Evolutionary conservation across 2,797 vertebrate genomes (phyloP).

Genomic region (Malurus leucopterus): DNA sequence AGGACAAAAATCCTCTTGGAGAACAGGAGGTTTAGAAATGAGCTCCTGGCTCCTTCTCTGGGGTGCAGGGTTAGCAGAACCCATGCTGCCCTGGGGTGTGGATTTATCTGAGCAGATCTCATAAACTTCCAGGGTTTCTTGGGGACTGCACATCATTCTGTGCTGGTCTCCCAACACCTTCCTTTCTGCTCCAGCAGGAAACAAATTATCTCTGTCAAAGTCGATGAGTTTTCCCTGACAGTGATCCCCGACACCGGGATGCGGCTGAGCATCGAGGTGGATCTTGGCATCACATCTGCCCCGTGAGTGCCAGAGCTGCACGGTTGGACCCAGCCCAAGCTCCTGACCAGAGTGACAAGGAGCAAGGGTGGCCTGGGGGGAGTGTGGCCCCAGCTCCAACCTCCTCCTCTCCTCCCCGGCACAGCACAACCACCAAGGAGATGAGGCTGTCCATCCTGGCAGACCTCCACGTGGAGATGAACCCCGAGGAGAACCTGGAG

Average conservation of each 20-base stretch:
- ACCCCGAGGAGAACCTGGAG: slow-evolving; percentile 14
- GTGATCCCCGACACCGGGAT: not conserved
- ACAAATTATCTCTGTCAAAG: not conserved
- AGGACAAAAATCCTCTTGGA: not conserved
- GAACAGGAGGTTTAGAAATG: rapidly evolving
- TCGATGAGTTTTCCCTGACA: not conserved
- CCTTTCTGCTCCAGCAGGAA: not conserved
- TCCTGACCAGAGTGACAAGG: rapidly evolving
- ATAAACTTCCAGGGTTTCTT: not conserved
- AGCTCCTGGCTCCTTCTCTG: not conserved
- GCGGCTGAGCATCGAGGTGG: not conserved
- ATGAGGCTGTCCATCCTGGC: slow-evolving; percentile 18
- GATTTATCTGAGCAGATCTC: rapidly evolving
- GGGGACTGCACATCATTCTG: rapidly evolving
- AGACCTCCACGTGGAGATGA: slow-evolving; percentile 9
- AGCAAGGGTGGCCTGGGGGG: rapidly evolving
- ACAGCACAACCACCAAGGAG: not conserved
- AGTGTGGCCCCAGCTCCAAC: not conserved
- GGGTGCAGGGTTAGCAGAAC: not conserved
- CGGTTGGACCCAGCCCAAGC: not conserved
- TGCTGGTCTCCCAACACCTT: not conserved
- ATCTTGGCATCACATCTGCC: not conserved
- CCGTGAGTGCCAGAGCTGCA: not conserved
- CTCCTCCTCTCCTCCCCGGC: not conserved
- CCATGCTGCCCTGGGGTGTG: rapidly evolving